phyloP scores from a whole-genome alignment of 2,888 invertebrate genomes.

The Campoplex nolae region DNA sequence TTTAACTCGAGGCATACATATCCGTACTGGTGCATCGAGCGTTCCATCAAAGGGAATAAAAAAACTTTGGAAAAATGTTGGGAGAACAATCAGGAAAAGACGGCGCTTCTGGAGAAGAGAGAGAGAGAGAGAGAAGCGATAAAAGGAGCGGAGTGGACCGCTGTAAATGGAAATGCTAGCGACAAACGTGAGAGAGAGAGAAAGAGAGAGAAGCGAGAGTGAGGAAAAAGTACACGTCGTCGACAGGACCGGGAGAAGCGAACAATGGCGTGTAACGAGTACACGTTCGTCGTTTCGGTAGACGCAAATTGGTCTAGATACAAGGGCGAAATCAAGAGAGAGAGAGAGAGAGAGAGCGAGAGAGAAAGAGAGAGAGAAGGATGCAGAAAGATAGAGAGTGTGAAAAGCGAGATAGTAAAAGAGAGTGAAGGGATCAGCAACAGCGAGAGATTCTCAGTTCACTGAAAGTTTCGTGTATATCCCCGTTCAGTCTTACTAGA shows the following conservation, averaged over 20 bases:
- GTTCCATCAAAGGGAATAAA: conserved; percentile 25
- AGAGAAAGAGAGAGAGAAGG: conserved; percentile 38
- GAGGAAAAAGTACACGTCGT: conserved; percentile 25
- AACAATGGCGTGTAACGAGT: conserved; percentile 81
- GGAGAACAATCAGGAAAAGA: conserved; percentile 43
- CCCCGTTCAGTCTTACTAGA: conserved; percentile 36
- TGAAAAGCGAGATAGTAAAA: conserved; percentile 35
- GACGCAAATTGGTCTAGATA: conserved; percentile 67
- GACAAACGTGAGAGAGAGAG: conserved; percentile 34
- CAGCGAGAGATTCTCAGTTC: conserved; percentile 42
- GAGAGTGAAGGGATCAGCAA: conserved; percentile 51
- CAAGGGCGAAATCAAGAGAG: conserved; percentile 40
- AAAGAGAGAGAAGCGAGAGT: conserved; percentile 20
- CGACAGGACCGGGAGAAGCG: conserved; percentile 62
- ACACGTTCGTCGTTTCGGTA: conserved; percentile 70
- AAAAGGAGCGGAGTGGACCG: conserved; percentile 41
- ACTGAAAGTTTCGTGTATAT: conserved; percentile 64
- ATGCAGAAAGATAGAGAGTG: background rate
- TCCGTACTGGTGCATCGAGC: conserved; percentile 16
- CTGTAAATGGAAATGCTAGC: conserved; percentile 68
- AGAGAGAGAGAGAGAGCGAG: conserved; percentile 41
- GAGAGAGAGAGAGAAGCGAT: conserved; percentile 19
- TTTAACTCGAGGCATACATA: background rate
- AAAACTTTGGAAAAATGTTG: conserved; percentile 44
- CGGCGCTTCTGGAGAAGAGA: conserved; percentile 10